Percentiles rank a stretch among this genome's conserved stretches.
Conservation (phyloP, 2,888 invertebrate genomes). For the Lochmaea crataegi region DNA sequence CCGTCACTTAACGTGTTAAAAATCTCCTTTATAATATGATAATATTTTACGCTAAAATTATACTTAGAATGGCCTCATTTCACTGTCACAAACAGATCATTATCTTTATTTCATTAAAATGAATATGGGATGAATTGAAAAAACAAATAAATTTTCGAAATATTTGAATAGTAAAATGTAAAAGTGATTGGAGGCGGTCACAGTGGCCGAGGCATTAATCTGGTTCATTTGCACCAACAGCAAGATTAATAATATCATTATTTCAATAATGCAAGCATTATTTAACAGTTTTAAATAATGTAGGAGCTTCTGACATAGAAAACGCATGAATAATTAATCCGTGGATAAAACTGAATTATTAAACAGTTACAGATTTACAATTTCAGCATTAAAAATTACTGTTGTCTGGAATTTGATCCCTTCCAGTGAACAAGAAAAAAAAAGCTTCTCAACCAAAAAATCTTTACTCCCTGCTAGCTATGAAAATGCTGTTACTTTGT, state of each 20-base stretch:
- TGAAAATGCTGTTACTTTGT: conserved; percentile 34
- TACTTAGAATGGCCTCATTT: too few relatives aligned
- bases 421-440: conserved; percentile 1
- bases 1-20: too few relatives aligned
- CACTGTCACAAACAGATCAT: too few relatives aligned
- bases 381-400: conserved; percentile 1
- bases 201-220: not conserved
- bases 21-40: too few relatives aligned
- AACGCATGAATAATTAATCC: not conserved
- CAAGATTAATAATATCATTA: not conserved
- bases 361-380: not conserved
- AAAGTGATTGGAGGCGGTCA: not conserved
- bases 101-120: too few relatives aligned
- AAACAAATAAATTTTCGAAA: too few relatives aligned
- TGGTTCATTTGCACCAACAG: not conserved
- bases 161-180: not conserved
- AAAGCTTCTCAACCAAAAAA: not conserved
- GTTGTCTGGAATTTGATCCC: conserved; percentile 15
- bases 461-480: conserved; percentile 17
- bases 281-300: not conserved
- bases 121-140: too few relatives aligned
- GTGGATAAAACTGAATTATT: not conserved
- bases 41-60: not conserved
- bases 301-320: not conserved
- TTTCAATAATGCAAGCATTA: not conserved